Conservation (phyloP, 2,113 vertebrate species). For the Sylvietta virens region DNA sequence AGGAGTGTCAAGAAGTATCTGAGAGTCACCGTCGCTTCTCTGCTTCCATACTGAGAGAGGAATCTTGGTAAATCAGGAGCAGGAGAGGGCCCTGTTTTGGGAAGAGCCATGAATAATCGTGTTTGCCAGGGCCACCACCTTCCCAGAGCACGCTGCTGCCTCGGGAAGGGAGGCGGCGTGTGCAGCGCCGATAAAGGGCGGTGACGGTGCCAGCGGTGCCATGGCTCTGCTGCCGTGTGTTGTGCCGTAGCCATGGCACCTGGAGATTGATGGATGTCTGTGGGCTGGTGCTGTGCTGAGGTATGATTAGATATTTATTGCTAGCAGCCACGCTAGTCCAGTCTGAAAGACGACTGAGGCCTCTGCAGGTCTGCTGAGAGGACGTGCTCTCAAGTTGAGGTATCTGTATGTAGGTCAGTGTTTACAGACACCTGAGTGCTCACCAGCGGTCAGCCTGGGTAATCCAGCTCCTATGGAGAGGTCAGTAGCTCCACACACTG, state of each 20-base stretch:
- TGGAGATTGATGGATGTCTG: neutral
- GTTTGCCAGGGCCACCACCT: neutral
- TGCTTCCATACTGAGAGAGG: neutral
- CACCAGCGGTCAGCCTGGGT: neutral
- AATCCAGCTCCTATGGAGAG: neutral
- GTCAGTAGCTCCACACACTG: fast-evolving
- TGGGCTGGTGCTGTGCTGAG: neutral
- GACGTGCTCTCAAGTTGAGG: neutral
- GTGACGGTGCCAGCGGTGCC: neutral
- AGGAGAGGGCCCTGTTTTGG: neutral
- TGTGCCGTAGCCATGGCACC: neutral
- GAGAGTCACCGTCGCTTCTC: neutral
- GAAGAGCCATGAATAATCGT: neutral
- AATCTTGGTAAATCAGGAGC: neutral
- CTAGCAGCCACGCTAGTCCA: fast-evolving
- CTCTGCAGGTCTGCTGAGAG: neutral
- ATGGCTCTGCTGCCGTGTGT: neutral
- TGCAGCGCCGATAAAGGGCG: neutral
- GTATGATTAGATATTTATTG: neutral
- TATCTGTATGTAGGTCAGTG: neutral
- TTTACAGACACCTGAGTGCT: neutral
- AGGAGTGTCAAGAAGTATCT: neutral
- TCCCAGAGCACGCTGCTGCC: neutral
- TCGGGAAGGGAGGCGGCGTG: neutral
- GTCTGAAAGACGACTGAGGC: neutral